Base-by-base conservation (phyloP, 2,797 vertebrate genomes). In the Anabas testudineus region DNA sequence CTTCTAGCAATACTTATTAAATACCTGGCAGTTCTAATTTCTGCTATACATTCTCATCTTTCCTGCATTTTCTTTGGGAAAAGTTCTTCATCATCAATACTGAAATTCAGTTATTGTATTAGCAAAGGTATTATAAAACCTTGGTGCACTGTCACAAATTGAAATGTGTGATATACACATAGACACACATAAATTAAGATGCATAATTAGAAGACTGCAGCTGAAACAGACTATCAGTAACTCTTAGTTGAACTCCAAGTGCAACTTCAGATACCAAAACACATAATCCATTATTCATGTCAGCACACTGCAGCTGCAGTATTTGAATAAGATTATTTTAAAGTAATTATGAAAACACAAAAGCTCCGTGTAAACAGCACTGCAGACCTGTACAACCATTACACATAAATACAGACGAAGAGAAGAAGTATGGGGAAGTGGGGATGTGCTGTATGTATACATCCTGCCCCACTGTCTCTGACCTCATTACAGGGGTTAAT, bases 401-500 rank as follows among this genome's bases (percentile, higher is more conserved):
- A 9, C 56, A 21, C 59, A 46, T 1, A 2, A 45, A 26, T 14
- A 18, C 14, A 69, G 36, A 45, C 13, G 48, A 54, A 49, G n/a
- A 51, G 18, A 53, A 19, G 46, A 67, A 22, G 21, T 61, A 24
- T 10, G 9, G n/a, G 28, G 54, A 59, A 71, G 66, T 42, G 16
- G 28, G 71, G 47, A 78, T 48, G 62, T 28, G 47, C 78, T 48
- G 62, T 28, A 56, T 56, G 48, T 54, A 39, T 43, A 56, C 71
- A 72, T 47, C 62, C 48, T 66, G 76, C 59, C 64, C 39, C 70
- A 60, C 68, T 66, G 74, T 69, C 83, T 90, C 74, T 81, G 82
- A 70, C 87, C 90, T 93, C 83, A 90, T 94, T 93, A 85, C 37
- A 39, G 65, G 81, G 90, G 90, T 92, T 93, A 90, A 91, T 91